Conservation (phyloP, 2,888 invertebrate species). For the Barypeithes pellucidus region DNA sequence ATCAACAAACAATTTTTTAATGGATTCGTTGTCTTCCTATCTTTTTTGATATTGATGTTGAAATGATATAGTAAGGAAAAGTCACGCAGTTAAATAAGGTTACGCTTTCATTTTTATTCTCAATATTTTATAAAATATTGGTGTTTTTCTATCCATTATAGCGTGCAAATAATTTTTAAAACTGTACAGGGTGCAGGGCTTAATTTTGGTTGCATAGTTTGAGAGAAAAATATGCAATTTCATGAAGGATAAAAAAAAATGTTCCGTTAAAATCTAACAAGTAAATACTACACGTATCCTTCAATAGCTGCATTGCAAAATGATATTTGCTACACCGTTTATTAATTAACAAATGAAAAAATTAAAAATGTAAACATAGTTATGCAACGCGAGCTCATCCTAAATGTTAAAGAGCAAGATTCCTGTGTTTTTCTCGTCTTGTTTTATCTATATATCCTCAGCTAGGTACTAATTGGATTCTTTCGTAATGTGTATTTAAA, state of each 20-base stretch:
- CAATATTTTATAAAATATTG: too few relatives aligned
- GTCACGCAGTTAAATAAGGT: neutral
- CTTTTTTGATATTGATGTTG: constrained; percentile 22
- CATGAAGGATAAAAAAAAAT: too few relatives aligned
- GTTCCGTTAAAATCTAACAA: too few relatives aligned
- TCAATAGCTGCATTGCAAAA: neutral
- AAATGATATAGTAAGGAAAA: constrained; percentile 8
- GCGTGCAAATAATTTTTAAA: too few relatives aligned
- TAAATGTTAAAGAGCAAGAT: constrained; percentile 51
- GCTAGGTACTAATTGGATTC: constrained; percentile 42
- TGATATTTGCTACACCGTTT: neutral
- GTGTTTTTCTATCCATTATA: too few relatives aligned
- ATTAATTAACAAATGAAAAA: constrained; percentile 11
- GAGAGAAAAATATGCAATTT: too few relatives aligned
- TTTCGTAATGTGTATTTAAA: constrained; percentile 48
- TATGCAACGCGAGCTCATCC: constrained; percentile 42
- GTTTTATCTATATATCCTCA: constrained; percentile 22
- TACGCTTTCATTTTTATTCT: constrained; percentile 6
- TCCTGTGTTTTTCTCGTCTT: constrained; percentile 37
- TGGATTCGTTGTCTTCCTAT: constrained; percentile 9
- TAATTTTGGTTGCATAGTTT: too few relatives aligned
- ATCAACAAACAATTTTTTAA: constrained; percentile 25
- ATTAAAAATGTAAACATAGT: constrained; percentile 37
- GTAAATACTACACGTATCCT: too few relatives aligned
- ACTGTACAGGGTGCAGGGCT: too few relatives aligned